Base-by-base conservation (phyloP, 64 coral and sea anemone genomes). In the Hydrozoanthus tunicans region DNA sequence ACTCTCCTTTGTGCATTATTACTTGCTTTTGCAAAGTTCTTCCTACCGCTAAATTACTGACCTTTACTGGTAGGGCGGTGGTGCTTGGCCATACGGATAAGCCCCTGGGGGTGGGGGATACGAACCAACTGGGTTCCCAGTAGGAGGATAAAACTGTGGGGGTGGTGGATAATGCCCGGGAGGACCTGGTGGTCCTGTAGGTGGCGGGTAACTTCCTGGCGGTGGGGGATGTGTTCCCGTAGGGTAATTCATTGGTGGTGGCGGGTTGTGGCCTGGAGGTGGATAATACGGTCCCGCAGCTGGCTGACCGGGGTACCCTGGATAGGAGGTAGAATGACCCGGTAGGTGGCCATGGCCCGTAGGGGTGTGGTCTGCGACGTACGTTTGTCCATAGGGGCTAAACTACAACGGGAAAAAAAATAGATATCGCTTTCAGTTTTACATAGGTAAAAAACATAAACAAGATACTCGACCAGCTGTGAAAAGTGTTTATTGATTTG, bases 351-450 rank as follows among this genome's bases (percentile, higher is more conserved):
- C 26, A 27, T 43, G 32, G 32, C 85, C 85, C 5, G 62, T 58
- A 23, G 58, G 61, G 13, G 6, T 56, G 55, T 93, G 92, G 58
- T 93, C 92, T 78, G 92, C 85, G 20, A 77, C 43, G 69, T 90
- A 93, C 14, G 65, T 90, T n/a, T 93, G 92, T 64, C 85, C 86
- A 75, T 93, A 93, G 5, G 92, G 92, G 79, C 92, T 93, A 66
- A 93, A 93, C 92, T 93, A 62, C 6, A 82, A 76, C 62, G 55
- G 59, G 32, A 56, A 8, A 59, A 62, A 68, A 88, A 82, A 66
- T 27, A 92, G 7, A 83, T 82, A 58, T 14, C 11, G 11, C 11
- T 65, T 66, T 66, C 13, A 14, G 4, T 66, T 17, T 3, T 3
- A 17, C 17, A 15, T 43, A 43, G 32, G 32, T 43, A 43, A 43